phyloP scores from a whole-genome alignment of 2,797 vertebrate species.

The Pogoniulus pusillus region DNA sequence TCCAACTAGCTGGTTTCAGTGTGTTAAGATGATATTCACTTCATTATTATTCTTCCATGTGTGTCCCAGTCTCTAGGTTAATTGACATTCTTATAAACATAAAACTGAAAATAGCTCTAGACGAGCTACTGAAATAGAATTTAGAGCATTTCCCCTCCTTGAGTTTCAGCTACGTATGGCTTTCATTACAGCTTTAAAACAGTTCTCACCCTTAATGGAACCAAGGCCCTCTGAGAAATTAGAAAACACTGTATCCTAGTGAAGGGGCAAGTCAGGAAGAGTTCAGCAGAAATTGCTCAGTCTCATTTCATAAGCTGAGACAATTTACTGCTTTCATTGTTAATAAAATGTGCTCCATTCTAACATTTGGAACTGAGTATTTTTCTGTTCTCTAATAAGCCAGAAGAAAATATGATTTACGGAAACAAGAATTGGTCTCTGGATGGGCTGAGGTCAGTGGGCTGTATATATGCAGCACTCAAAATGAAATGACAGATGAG shows the following conservation, averaged over 20 bases:
- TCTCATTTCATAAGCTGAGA: constrained; percentile 66
- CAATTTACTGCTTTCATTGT: constrained; percentile 70
- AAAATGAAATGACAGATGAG: not conserved
- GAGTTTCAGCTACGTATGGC: constrained; percentile 33
- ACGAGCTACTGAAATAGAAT: constrained; percentile 62
- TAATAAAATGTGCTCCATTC: constrained; percentile 65
- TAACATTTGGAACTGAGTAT: constrained; percentile 53
- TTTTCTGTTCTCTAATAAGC: constrained; percentile 47
- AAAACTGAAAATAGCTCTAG: constrained; percentile 68
- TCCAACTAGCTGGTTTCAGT: constrained; percentile 74
- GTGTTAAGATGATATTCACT: constrained; percentile 71
- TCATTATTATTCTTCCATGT: constrained; percentile 56
- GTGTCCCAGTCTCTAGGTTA: constrained; percentile 79
- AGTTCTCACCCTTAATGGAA: constrained; percentile 72
- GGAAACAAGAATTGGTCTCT: constrained; percentile 36
- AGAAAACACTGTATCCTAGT: constrained; percentile 53
- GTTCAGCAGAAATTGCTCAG: constrained; percentile 65
- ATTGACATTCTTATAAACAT: constrained; percentile 76
- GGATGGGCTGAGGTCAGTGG: constrained; percentile 27
- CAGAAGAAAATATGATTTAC: constrained; percentile 64
- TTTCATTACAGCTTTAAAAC: constrained; percentile 67
- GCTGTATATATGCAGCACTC: constrained; percentile 5
- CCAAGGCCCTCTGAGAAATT: constrained; percentile 63
- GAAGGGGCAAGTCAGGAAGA: constrained; percentile 64
- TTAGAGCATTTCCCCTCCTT: constrained; percentile 58